A percentile compares a stretch with the other conserved stretches of the same genome.
These are phyloP conservation scores for Leptogaster cylindrica DNA, from an alignment of 2,888 invertebrate species.

Conservation along the genomic window DNA sequence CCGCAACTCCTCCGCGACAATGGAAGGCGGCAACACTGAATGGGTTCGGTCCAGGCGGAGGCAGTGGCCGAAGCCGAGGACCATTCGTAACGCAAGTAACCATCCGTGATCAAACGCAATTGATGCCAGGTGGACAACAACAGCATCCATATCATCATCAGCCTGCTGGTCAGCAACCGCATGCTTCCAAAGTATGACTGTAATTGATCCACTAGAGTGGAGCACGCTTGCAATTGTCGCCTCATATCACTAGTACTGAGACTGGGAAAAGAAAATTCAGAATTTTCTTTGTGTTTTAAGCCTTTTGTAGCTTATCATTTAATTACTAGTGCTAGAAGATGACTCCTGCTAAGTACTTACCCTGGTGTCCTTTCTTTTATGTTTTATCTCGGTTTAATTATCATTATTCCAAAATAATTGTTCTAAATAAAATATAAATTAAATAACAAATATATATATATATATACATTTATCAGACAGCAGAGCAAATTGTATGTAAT, in stretches of 20 bases:
- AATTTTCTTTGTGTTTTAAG: too few relatives aligned
- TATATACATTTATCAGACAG: too few relatives aligned
- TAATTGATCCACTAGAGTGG: slow-evolving; percentile 49
- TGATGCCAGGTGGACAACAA: slow-evolving; percentile 44
- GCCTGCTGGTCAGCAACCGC: slow-evolving; percentile 55
- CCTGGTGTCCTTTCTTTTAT: too few relatives aligned
- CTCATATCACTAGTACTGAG: background rate
- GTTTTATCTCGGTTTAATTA: too few relatives aligned
- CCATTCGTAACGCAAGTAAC: slow-evolving; percentile 71
- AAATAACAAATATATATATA: too few relatives aligned
- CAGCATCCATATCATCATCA: slow-evolving; percentile 51
- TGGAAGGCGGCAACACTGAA: slow-evolving; percentile 59
- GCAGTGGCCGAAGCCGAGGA: slow-evolving; percentile 63
- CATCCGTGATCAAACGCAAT: slow-evolving; percentile 63
- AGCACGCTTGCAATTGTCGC: slow-evolving; percentile 15
- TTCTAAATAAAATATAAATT: too few relatives aligned
- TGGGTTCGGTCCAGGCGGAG: slow-evolving; percentile 52
- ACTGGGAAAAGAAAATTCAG: slow-evolving; percentile 16
- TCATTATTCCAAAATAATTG: too few relatives aligned
- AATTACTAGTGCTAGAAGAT: too few relatives aligned
- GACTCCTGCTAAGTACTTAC: too few relatives aligned
- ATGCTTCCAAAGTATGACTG: slow-evolving; percentile 63
- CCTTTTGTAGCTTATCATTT: background rate
- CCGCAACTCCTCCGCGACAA: slow-evolving; percentile 52
- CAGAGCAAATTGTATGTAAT: slow-evolving; percentile 40